These are phyloP conservation scores for Chelon auratus DNA, from an alignment of 2,797 vertebrate genomes.

Conservation along the genomic window DNA sequence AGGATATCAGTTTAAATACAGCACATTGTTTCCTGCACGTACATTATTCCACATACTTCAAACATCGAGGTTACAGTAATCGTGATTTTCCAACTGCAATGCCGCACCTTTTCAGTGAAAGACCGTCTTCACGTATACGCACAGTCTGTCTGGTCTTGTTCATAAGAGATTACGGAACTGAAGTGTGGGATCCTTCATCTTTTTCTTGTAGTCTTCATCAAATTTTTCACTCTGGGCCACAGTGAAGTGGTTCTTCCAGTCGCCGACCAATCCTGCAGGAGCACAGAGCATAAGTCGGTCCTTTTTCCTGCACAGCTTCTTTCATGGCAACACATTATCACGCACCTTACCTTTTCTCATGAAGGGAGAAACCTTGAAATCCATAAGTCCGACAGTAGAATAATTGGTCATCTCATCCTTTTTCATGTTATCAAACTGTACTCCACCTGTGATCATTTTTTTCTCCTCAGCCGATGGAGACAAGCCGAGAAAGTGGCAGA, in stretches of 20 bases:
- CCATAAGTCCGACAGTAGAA: constrained; percentile 72
- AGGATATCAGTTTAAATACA: not conserved
- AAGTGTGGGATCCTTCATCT: constrained; percentile 68
- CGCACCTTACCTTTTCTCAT: constrained; percentile 88
- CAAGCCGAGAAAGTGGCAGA: constrained; percentile 63
- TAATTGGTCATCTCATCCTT: constrained; percentile 67
- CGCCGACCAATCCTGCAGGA: constrained; percentile 76
- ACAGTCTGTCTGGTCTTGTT: not conserved
- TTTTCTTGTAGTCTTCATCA: constrained; percentile 75
- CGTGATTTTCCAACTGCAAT: not conserved
- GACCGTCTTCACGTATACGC: not conserved
- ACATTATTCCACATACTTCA: too few relatives aligned
- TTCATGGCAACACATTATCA: too few relatives aligned
- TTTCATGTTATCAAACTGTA: constrained; percentile 88
- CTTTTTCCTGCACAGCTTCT: not conserved
- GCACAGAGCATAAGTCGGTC: constrained; percentile 9
- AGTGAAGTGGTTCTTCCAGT: constrained; percentile 81
- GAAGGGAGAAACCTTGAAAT: constrained; percentile 85
- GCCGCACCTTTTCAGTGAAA: not conserved
- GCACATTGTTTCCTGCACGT: too few relatives aligned
- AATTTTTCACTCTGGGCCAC: constrained; percentile 75
- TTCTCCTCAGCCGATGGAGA: constrained; percentile 70
- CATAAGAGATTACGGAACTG: constrained; percentile 52
- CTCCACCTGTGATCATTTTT: constrained; percentile 71
- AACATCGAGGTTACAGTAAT: too few relatives aligned